These are phyloP conservation scores for Dynastes maya DNA, from an alignment of 2,888 invertebrate genomes.

Conservation along the genomic window DNA sequence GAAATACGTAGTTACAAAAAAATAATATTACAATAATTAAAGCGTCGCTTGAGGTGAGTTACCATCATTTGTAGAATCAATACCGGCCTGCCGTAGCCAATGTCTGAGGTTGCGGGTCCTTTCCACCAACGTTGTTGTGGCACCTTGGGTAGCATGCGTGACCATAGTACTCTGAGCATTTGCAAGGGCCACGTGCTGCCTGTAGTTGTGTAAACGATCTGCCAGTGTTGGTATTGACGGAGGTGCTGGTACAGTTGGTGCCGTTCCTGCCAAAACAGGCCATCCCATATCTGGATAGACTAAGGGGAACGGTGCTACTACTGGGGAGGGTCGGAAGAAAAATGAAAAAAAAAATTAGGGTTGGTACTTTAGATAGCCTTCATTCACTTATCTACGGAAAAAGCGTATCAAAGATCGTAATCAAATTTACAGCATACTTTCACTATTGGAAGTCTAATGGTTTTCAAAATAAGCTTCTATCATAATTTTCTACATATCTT, in stretches of 20 bases:
- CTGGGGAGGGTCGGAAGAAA: constrained; percentile 54
- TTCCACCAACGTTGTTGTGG: constrained; percentile 77
- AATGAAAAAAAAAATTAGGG: constrained; percentile 5
- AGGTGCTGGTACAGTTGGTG: constrained; percentile 60
- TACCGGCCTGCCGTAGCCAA: constrained; percentile 76
- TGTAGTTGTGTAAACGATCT: constrained; percentile 74
- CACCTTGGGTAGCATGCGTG: constrained; percentile 71
- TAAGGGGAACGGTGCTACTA: constrained; percentile 70
- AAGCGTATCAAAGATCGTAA: too few species aligned
- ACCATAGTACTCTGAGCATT: constrained; percentile 70
- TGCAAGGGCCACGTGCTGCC: constrained; percentile 72
- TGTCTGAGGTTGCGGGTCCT: constrained; percentile 78
- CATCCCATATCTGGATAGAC: constrained; percentile 75
- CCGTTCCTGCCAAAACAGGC: constrained; percentile 68
- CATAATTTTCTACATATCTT: too few species aligned
- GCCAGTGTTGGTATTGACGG: constrained; percentile 71
- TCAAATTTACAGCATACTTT: too few species aligned
- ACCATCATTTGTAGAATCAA: constrained; percentile 58
- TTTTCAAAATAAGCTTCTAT: too few species aligned
- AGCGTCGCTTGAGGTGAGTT: constrained; percentile 64
- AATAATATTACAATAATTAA: constrained; percentile 54
- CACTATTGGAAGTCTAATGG: not conserved
- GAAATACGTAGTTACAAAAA: not conserved
- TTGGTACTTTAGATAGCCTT: not conserved
- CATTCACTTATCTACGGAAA: not conserved